Conservation (phyloP, 2,888 invertebrate species). For the Lithophane semibrunnea region DNA sequence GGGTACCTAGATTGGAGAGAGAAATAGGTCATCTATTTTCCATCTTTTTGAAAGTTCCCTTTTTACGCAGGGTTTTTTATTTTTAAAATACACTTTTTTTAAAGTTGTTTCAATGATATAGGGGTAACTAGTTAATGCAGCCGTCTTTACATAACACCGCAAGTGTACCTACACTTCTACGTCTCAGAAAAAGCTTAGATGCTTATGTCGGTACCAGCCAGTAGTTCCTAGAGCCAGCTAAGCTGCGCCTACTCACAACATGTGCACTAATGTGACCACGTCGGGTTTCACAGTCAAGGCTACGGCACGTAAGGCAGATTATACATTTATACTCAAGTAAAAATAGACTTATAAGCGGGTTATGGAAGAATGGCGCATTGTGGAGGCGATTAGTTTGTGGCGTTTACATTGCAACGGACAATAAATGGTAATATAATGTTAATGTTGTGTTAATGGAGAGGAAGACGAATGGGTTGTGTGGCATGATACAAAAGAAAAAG, state of each 20-base stretch:
- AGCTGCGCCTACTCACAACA: constrained; percentile 28
- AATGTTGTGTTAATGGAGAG: no score
- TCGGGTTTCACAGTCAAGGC: constrained; percentile 74
- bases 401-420: neutral
- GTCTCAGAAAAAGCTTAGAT: constrained; percentile 4
- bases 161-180: neutral
- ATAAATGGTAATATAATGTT: no score
- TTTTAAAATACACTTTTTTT: neutral
- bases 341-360: constrained; percentile 46
- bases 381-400: neutral
- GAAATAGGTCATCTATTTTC: no score
- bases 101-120: neutral
- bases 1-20: no score
- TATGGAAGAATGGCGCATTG: constrained; percentile 22
- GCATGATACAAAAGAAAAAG: neutral
- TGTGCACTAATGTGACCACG: constrained; percentile 62
- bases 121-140: neutral
- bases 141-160: neutral
- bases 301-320: constrained; percentile 40
- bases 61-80: no score
- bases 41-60: no score
- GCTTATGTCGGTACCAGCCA: neutral
- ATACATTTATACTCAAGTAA: constrained; percentile 41
- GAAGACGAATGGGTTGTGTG: no score
- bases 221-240: neutral